Evolutionary conservation across 1,140 invertebrate genomes (phyloP).

Genomic region (Microvelia longipes): DNA sequence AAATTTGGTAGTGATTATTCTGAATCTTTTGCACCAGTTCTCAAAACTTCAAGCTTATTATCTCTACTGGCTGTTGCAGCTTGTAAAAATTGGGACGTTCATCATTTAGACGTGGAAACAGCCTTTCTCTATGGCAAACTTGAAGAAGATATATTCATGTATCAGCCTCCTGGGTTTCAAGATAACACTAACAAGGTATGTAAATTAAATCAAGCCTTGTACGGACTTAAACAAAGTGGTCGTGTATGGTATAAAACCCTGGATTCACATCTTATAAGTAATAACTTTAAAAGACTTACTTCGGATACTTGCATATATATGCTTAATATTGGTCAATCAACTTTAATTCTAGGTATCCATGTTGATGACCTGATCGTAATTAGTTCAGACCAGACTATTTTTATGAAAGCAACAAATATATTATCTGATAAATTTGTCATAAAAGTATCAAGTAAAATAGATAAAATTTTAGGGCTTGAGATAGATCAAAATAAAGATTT

Average conservation of each 20-base stretch:
- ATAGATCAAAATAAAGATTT: too few species aligned
- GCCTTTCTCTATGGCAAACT: not conserved
- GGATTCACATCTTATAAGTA: not conserved
- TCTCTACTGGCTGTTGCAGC: conserved; percentile 21
- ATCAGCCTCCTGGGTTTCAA: not conserved
- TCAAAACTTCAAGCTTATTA: conserved; percentile 22
- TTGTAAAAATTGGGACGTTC: not conserved
- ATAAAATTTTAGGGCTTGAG: too few species aligned
- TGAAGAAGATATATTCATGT: not conserved
- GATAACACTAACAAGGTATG: not conserved
- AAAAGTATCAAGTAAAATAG: too few species aligned
- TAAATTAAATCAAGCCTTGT: not conserved
- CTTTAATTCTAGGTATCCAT: not conserved
- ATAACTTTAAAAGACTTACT: not conserved
- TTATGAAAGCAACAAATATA: too few species aligned
- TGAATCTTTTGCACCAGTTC: conserved; percentile 20
- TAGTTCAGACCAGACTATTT: not conserved
- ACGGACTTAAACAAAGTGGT: not conserved
- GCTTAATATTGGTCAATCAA: not conserved
- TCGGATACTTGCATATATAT: not conserved
- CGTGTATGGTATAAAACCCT: not conserved
- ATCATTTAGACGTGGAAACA: not conserved
- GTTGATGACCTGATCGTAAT: not conserved
- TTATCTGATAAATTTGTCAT: too few species aligned
- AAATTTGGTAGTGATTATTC: conserved; percentile 19